A percentile compares a stretch with the other conserved stretches of the same genome.
Evolutionary conservation across 2,888 invertebrate species (phyloP).

Genomic region (Acanthopleura granulata): DNA sequence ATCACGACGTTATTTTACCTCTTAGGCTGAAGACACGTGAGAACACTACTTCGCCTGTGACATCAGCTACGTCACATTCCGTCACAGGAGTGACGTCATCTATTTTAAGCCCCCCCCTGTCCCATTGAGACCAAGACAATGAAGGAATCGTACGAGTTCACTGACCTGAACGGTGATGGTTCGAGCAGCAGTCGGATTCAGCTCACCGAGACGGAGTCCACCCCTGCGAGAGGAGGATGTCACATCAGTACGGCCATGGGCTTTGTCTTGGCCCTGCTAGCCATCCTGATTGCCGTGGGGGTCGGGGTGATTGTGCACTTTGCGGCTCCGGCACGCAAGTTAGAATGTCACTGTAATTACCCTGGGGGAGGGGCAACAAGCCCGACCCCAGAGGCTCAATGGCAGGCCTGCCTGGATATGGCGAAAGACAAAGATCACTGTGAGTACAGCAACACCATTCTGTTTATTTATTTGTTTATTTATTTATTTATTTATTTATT

Average conservation of each 20-base stretch:
- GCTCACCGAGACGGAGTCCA: not conserved
- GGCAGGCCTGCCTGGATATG: constrained; percentile 34
- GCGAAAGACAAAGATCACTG: constrained; percentile 30
- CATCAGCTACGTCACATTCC: too few species aligned
- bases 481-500: too few species aligned
- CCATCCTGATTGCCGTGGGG: constrained; percentile 48
- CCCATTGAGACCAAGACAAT: not conserved
- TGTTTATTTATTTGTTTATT: too few species aligned
- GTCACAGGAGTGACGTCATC: too few species aligned
- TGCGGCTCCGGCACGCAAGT: constrained; percentile 70
- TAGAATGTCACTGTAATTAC: constrained; percentile 44
- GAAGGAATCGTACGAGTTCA: constrained; percentile 2
- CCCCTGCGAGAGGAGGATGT: constrained; percentile 23
- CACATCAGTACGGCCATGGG: constrained; percentile 40
- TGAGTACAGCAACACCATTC: not conserved
- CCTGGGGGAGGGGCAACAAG: not conserved
- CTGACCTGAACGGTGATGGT: not conserved
- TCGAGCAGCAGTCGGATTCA: not conserved
- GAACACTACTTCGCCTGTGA: too few species aligned
- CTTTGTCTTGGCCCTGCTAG: constrained; percentile 49
- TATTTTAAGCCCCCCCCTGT: too few species aligned
- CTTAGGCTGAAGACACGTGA: too few species aligned
- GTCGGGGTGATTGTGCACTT: constrained; percentile 58
- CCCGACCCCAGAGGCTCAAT: not conserved
- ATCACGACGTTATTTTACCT: too few species aligned